Conservation (phyloP, 1,140 invertebrate species). For the Bombus waltoni region DNA sequence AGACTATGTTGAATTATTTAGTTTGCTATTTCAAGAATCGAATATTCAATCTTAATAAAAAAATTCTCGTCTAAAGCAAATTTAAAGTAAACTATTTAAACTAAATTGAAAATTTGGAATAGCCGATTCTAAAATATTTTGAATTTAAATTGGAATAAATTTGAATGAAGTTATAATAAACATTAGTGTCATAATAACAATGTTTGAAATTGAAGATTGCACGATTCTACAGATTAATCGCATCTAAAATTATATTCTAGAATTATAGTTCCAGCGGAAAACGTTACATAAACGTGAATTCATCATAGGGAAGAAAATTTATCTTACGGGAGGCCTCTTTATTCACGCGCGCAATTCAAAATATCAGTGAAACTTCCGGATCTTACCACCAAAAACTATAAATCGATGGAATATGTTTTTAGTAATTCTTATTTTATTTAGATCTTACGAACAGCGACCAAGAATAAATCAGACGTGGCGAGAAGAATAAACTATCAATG, state of each 20-base stretch:
- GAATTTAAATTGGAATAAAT: neutral
- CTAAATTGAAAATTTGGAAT: neutral
- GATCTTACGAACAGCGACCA: neutral
- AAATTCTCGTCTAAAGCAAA: neutral
- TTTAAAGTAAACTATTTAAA: neutral
- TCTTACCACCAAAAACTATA: neutral
- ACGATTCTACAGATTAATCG: neutral
- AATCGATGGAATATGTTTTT: conserved; percentile 26
- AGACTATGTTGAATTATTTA: neutral
- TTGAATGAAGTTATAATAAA: too few relatives aligned
- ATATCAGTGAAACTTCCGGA: neutral
- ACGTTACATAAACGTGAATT: neutral
- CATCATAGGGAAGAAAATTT: neutral
- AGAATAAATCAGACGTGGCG: conserved; percentile 4
- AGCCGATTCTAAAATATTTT: neutral
- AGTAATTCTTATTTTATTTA: neutral
- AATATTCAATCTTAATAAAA: neutral
- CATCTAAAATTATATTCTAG: neutral
- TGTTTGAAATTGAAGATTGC: too few relatives aligned
- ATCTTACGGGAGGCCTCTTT: neutral
- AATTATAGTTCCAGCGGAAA: neutral
- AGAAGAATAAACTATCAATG: conserved; percentile 27
- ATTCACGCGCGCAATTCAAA: neutral
- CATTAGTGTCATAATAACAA: too few relatives aligned
- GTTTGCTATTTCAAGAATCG: neutral